A percentile compares a stretch with the other conserved stretches of the same genome.
phyloP scores from a whole-genome alignment of 2,888 invertebrate species.

The Perithous albicinctus region DNA sequence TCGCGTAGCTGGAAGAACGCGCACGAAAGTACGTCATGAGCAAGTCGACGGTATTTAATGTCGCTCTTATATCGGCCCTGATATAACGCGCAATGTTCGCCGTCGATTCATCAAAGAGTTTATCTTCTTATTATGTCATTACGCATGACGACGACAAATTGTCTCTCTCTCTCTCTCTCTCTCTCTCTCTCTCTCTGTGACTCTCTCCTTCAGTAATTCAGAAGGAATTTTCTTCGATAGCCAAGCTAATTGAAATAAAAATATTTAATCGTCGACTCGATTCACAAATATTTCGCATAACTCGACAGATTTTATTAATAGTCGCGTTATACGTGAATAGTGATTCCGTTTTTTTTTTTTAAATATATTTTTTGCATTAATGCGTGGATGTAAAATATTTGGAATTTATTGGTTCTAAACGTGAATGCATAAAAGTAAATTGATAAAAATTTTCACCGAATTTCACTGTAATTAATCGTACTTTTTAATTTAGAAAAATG shows the following conservation, averaged over 20 bases:
- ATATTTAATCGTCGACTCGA: background rate
- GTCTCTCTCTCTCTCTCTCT: constrained; percentile 27
- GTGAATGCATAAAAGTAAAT: too few species aligned
- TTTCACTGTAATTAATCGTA: too few species aligned
- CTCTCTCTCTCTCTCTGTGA: constrained; percentile 25
- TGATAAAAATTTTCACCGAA: too few species aligned
- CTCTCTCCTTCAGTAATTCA: background rate
- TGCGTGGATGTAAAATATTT: too few species aligned
- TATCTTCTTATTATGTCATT: constrained; percentile 66
- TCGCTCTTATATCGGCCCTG: constrained; percentile 8
- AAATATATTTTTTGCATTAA: too few species aligned
- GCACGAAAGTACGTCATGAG: constrained; percentile 25
- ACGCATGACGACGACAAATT: background rate
- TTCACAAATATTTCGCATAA: background rate
- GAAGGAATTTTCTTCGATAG: background rate
- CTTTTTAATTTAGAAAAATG: too few species aligned
- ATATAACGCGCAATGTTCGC: constrained; percentile 57
- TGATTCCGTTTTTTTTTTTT: too few species aligned
- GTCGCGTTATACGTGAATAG: too few species aligned
- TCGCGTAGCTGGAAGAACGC: too few species aligned
- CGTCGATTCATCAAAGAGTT: constrained; percentile 58
- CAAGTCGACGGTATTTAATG: too few species aligned
- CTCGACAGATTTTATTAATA: too few species aligned
- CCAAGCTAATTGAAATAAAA: background rate
- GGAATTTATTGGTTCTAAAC: too few species aligned